Evolutionary conservation across 2,113 vertebrate species (phyloP), one percentile per base, ranked within the genome.

Genomic region (Lepisosteus oculatus): DNA sequence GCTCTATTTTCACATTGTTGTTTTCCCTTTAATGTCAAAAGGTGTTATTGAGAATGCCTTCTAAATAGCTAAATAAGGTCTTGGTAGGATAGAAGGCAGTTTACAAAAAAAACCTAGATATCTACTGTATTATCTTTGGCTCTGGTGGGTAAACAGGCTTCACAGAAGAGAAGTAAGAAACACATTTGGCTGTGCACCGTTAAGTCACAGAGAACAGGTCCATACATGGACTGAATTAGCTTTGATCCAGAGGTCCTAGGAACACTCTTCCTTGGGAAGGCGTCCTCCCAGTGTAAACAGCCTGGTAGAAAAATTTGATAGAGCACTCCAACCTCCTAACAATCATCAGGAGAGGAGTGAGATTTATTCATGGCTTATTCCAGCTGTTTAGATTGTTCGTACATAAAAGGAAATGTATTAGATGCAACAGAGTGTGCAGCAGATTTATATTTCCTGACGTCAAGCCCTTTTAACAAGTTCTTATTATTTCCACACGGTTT

Each of bases 351-450:
- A 59, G 11, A n/a, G 56, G 56, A 59, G 56, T 13, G 12, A 59
- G 56, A 59, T 59, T 59, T 59, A 59, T 59, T 59, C 56, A 59
- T 1, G 7, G 56, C 56, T 59, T 12, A 59, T 59, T 9, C 56
- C 11, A 14, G 56, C 12, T 59, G 56, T n/a, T 59, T 59, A 59
- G 56, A 4, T 4, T 59, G 56, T 59, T 59, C n/a, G 3, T 59
- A n/a, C 56, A 59, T 59, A 59, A 59, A 59, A 59, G 56, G 56
- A 59, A 59, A 59, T 59, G 56, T 59, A 59, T 59, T 59, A 12
- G 56, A 13, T 12, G 56, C 56, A 51, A 9, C 47, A 51, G 47
- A 5, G 47, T 6, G n/a, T 12, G 56, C 56, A 51, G 47, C 47
- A 51, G 47, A 5, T 5, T 6, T 9, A 9, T 51, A 51, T 51